phyloP scores from a whole-genome alignment of 2,797 vertebrate genomes.

The Sphaeramia orbicularis region DNA sequence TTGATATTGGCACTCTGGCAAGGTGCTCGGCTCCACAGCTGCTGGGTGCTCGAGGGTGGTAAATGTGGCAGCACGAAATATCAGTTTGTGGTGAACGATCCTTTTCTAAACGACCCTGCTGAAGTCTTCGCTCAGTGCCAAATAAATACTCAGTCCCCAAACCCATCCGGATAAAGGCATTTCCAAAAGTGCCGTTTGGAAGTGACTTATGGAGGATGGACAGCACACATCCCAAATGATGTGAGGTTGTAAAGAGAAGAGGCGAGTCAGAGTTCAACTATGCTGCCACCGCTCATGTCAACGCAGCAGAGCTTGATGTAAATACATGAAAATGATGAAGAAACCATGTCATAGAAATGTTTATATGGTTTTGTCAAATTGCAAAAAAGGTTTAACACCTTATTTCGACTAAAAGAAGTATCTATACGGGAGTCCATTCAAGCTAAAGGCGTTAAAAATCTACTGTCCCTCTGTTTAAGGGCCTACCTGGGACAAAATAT shows the following conservation, averaged over 20 bases:
- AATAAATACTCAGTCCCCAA: slow-evolving; percentile 52
- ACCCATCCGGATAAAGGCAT: slow-evolving; percentile 46
- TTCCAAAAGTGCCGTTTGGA: slow-evolving; percentile 74
- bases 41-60: slow-evolving; percentile 25
- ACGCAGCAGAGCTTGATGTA: slow-evolving; percentile 49
- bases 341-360: slow-evolving; percentile 58
- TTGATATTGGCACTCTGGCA: slow-evolving; percentile 72
- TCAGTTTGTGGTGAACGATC: slow-evolving; percentile 11
- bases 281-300: slow-evolving; percentile 37
- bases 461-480: slow-evolving; percentile 44
- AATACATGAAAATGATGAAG: slow-evolving; percentile 60
- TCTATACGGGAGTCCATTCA: slow-evolving; percentile 57
- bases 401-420: slow-evolving; percentile 51
- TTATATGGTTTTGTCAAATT: slow-evolving; percentile 47
- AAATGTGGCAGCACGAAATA: slow-evolving; percentile 26
- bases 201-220: slow-evolving; percentile 64
- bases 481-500: slow-evolving; percentile 37
- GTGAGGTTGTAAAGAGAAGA: slow-evolving; percentile 49
- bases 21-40: slow-evolving; percentile 54
- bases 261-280: slow-evolving; percentile 46
- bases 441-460: slow-evolving; percentile 69
- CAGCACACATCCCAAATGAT: slow-evolving; percentile 41
- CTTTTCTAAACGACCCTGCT: slow-evolving; percentile 21
- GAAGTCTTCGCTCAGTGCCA: slow-evolving; percentile 52
- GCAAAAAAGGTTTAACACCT: slow-evolving; percentile 47